Conservation (phyloP, 2,888 invertebrate genomes). For the Mycalesis mineus region DNA sequence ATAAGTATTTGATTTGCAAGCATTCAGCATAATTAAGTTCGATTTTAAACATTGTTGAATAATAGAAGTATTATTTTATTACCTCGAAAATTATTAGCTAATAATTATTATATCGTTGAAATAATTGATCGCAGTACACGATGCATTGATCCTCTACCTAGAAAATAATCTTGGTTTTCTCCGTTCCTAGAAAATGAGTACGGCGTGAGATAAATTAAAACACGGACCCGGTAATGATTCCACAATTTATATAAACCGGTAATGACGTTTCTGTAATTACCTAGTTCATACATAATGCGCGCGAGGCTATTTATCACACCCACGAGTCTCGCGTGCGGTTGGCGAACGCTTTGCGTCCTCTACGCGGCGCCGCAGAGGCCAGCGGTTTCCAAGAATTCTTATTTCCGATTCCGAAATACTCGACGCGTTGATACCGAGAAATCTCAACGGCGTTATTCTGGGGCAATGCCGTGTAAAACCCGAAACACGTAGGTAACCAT, state of each 20-base stretch:
- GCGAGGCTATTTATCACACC: conserved; percentile 34
- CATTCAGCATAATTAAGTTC: no score
- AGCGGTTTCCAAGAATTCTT: conserved; percentile 69
- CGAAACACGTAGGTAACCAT: conserved; percentile 61
- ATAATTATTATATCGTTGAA: no score
- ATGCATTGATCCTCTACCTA: background rate
- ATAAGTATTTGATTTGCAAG: no score
- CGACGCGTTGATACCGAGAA: conserved; percentile 66
- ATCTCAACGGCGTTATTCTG: conserved; percentile 68
- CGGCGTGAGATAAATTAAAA: conserved; percentile 1
- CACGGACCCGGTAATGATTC: conserved; percentile 1
- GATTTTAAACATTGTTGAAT: no score
- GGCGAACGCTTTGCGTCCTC: conserved; percentile 41
- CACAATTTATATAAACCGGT: conserved; percentile 2
- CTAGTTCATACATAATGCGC: conserved; percentile 18
- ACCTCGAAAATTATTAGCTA: no score
- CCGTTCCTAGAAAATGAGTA: background rate
- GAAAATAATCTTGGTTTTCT: background rate
- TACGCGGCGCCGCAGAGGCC: conserved; percentile 52
- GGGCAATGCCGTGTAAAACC: conserved; percentile 67
- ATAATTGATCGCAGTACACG: background rate
- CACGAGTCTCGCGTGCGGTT: conserved; percentile 3
- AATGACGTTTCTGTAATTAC: conserved; percentile 9
- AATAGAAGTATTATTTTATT: no score
- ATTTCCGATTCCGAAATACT: conserved; percentile 76